Conservation (phyloP, 1,140 invertebrate species). For the Drosophila jambulina region DNA sequence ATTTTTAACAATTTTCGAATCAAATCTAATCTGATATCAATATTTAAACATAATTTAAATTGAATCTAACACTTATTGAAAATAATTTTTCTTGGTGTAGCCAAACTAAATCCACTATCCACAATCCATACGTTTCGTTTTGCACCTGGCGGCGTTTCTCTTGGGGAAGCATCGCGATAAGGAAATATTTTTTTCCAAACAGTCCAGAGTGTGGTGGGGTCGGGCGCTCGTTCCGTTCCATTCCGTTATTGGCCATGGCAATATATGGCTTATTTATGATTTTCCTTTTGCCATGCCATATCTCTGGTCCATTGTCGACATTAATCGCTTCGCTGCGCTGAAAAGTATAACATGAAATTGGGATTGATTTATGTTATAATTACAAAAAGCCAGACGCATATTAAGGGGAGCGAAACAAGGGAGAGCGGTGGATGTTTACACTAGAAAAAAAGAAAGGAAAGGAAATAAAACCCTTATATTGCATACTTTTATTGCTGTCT, state of each 20-base stretch:
- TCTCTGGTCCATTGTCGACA: constrained; percentile 76
- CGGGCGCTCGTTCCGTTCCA: constrained; percentile 41
- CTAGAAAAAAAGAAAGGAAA: neutral
- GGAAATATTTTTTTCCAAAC: constrained; percentile 77
- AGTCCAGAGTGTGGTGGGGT: constrained; percentile 23
- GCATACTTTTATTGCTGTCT: constrained; percentile 24
- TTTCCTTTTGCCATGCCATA: constrained; percentile 81
- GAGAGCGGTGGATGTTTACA: neutral
- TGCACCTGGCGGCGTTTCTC: constrained; percentile 62
- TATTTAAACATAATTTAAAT: neutral
- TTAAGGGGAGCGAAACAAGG: neutral
- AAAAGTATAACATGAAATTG: constrained; percentile 78
- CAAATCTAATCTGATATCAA: too few relatives aligned
- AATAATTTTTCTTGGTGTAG: neutral
- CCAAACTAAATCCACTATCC: constrained; percentile 19
- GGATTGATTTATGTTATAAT: constrained; percentile 84
- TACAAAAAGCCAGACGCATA: constrained; percentile 51
- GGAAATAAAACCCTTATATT: neutral
- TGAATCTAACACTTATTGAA: neutral
- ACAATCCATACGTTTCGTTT: constrained; percentile 36
- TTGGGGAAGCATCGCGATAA: constrained; percentile 74
- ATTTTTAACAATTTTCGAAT: too few relatives aligned
- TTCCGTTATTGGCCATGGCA: constrained; percentile 76
- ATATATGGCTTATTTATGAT: constrained; percentile 79
- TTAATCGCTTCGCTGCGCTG: constrained; percentile 75